These are phyloP conservation scores for Apeira syringaria DNA, from an alignment of 2,888 invertebrate genomes.

Conservation along the genomic window DNA sequence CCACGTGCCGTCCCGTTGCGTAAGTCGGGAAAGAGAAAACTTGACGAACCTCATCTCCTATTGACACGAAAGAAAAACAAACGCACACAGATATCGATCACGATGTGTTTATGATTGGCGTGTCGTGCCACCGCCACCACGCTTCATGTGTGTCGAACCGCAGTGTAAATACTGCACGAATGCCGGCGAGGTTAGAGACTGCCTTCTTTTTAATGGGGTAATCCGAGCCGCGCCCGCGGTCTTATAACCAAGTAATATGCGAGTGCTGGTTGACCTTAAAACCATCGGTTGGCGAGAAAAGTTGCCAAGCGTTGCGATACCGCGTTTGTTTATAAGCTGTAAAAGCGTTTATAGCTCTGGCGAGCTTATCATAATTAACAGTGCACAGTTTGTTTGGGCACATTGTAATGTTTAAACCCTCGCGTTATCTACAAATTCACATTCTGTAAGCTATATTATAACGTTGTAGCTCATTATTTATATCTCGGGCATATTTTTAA, in stretches of 20 bases:
- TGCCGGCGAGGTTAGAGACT: conserved; percentile 51
- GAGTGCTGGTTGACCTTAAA: conserved; percentile 73
- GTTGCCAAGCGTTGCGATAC: conserved; percentile 34
- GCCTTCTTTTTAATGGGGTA: conserved; percentile 55
- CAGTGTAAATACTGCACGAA: conserved; percentile 32
- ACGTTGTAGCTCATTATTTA: conserved; percentile 41
- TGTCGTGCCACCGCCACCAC: conserved; percentile 38
- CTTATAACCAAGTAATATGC: conserved; percentile 61
- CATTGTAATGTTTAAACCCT: conserved; percentile 25
- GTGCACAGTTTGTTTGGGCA: conserved; percentile 36
- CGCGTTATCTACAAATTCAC: conserved; percentile 41
- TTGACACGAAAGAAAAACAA: conserved; percentile 71
- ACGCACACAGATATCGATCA: conserved; percentile 65
- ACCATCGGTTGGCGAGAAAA: conserved; percentile 42
- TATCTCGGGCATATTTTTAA: conserved; percentile 33
- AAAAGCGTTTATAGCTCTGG: conserved; percentile 36
- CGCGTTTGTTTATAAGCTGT: conserved; percentile 61
- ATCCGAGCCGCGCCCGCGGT: conserved; percentile 69
- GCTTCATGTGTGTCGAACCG: conserved; percentile 46
- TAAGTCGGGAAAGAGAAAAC: conserved; percentile 58
- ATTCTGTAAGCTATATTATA: conserved; percentile 36
- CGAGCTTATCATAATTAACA: conserved; percentile 32
- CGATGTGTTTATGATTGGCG: conserved; percentile 59
- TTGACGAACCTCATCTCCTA: conserved; percentile 66
- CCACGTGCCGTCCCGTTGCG: conserved; percentile 71